Evolutionary conservation across 2,113 vertebrate species (phyloP), one percentile per base, ranked within the genome.

Genomic region (Boulengeromyrus knoepffleri): DNA sequence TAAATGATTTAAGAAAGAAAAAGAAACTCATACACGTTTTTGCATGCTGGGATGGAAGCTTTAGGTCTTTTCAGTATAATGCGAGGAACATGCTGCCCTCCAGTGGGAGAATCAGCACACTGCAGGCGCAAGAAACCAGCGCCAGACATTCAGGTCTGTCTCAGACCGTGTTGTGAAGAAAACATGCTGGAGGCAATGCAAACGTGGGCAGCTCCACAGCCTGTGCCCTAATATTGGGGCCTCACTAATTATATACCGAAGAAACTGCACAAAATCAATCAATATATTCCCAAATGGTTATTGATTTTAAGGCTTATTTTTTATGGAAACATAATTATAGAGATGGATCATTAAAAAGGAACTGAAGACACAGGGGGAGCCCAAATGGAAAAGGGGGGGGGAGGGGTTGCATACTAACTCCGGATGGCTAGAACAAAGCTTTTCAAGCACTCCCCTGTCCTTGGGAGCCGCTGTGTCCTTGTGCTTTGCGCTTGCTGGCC

Each of bases 311-410:
- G 58, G 50, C 42, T 85, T 24, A 47, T 62, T 47, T 85, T 89
- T 70, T 53, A 47, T 85, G 62, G 58, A 87, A 74, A 53, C 46
- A 19, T 53, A 52, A 90, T 74, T 50, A 89, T 85, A 47, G 39
- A 85, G 42, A 39, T 39, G 74, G 80, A 58, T 89, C 80, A 89
- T 90, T 74, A 90, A 88, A 90, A 58, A 53, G 58, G 58, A 85
- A 90, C 70, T 87, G 46, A 90, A 31, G 62, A 77, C 56, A 52
- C n/a, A 87, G 9, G 62, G 15, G 36, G 42, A 74, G 46, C 47
- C 84, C 53, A 42, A 31, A 45, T 13, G 70, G 58, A 45, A 50
- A 62, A 13, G 53, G 17, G 5, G 17, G 27, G 27, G 50, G 50
- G 50, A 5, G 52, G 53, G n/a, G 52, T 4, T 36, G 36, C 19